Percentiles rank a stretch among this genome's conserved stretches.
These are phyloP conservation scores for Paedocypris sp. DNA, from an alignment of 2,113 vertebrate species.

Conservation along the genomic window DNA sequence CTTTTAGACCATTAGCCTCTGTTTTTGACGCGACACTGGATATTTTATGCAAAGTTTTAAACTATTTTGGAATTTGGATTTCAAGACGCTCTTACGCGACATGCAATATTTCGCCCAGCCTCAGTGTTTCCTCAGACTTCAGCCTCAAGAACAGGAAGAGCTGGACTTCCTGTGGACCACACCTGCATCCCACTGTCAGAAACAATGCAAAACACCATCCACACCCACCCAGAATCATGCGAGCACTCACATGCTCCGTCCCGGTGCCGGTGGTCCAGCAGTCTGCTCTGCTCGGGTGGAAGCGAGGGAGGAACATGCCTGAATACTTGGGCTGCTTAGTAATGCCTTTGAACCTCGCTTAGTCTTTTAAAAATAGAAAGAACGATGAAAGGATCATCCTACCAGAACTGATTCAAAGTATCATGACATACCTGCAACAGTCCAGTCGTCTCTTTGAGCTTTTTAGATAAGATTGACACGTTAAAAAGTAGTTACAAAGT, in stretches of 20 bases:
- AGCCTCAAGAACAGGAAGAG: conserved; percentile 8
- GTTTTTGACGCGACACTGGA: too few relatives aligned
- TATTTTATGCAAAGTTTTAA: too few relatives aligned
- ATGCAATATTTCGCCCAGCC: background rate
- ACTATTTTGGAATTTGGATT: too few relatives aligned
- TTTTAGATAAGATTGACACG: too few relatives aligned
- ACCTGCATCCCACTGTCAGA: conserved; percentile 19
- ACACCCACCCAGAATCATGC: conserved; percentile 1
- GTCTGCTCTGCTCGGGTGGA: background rate
- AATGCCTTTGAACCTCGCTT: too few relatives aligned
- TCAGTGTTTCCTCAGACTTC: background rate
- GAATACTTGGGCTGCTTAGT: background rate
- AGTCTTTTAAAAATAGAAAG: too few relatives aligned
- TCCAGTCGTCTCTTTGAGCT: too few relatives aligned
- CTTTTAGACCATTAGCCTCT: too few relatives aligned
- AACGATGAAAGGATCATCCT: too few relatives aligned
- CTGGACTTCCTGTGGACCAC: conserved; percentile 22
- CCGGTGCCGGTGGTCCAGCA: background rate
- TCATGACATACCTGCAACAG: too few relatives aligned
- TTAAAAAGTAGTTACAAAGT: too few relatives aligned
- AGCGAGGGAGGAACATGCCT: background rate
- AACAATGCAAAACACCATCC: conserved; percentile 12
- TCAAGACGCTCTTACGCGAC: background rate
- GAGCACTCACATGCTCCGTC: background rate
- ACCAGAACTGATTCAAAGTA: too few relatives aligned